A percentile compares a stretch with the other conserved stretches of the same genome.
Conservation (phyloP, 1,140 invertebrate species). For the Acromyrmex charruanus region DNA sequence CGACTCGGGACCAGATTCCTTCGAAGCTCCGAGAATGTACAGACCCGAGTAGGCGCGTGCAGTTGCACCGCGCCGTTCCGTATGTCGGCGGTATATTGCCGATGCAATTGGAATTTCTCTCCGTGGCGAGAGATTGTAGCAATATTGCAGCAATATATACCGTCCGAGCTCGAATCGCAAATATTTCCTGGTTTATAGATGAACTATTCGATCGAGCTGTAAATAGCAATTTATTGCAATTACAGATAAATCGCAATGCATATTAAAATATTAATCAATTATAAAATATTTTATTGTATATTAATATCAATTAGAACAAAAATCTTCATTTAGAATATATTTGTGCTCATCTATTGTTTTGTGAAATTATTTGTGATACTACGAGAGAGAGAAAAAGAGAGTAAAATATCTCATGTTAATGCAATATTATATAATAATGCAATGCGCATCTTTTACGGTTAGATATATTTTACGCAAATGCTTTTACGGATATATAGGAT, state of each 20-base stretch:
- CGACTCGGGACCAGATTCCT: constrained; percentile 76
- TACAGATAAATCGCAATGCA: not conserved
- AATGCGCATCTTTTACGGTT: not conserved
- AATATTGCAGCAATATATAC: not conserved
- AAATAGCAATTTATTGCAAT: not conserved
- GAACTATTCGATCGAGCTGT: not conserved
- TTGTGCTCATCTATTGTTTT: not conserved
- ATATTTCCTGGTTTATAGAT: not conserved
- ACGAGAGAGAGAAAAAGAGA: not conserved
- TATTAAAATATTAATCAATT: constrained; percentile 3
- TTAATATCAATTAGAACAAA: not conserved
- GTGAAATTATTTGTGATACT: not conserved
- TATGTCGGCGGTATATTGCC: constrained; percentile 20
- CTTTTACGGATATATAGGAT: not conserved
- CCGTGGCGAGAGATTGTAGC: not conserved
- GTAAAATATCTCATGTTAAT: not conserved
- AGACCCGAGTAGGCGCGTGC: constrained; percentile 38
- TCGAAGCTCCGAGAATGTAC: constrained; percentile 53
- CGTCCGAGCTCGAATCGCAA: not conserved
- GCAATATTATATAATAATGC: not conserved
- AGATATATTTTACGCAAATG: not conserved
- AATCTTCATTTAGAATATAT: not conserved
- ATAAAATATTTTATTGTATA: not conserved
- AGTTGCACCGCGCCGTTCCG: constrained; percentile 43
- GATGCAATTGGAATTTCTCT: constrained; percentile 34